A percentile compares a stretch with the other conserved stretches of the same genome.
Conservation (phyloP, 2,113 vertebrate species). For the Falcunculus frontatus region DNA sequence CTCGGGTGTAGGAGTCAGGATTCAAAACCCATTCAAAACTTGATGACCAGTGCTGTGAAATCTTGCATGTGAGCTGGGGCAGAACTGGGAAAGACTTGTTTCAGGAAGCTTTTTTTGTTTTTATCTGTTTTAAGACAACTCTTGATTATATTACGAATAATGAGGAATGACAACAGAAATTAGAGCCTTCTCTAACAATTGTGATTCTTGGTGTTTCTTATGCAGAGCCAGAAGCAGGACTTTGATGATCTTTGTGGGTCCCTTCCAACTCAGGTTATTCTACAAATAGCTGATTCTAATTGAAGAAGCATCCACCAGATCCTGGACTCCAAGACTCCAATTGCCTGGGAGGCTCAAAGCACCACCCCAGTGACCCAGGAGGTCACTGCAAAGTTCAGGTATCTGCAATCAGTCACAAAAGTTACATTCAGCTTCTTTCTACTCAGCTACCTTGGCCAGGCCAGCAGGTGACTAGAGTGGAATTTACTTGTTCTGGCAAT, state of each 20-base stretch:
- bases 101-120: background rate
- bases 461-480: background rate
- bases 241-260: background rate
- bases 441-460: background rate
- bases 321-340: background rate
- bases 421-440: background rate
- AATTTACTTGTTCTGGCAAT: conserved; percentile 30
- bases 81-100: background rate
- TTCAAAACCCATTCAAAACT: background rate
- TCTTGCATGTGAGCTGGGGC: rapidly evolving
- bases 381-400: background rate
- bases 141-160: background rate
- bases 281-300: background rate
- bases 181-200: background rate
- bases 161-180: background rate
- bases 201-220: background rate
- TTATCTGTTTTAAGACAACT: background rate
- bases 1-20: background rate
- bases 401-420: background rate
- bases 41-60: background rate
- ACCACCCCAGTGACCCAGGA: background rate
- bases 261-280: background rate
- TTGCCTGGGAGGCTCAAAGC: background rate
- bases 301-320: background rate
- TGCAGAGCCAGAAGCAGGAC: background rate